phyloP scores from a whole-genome alignment of 2,113 vertebrate species.

The Myrmophylax atrothorax region DNA sequence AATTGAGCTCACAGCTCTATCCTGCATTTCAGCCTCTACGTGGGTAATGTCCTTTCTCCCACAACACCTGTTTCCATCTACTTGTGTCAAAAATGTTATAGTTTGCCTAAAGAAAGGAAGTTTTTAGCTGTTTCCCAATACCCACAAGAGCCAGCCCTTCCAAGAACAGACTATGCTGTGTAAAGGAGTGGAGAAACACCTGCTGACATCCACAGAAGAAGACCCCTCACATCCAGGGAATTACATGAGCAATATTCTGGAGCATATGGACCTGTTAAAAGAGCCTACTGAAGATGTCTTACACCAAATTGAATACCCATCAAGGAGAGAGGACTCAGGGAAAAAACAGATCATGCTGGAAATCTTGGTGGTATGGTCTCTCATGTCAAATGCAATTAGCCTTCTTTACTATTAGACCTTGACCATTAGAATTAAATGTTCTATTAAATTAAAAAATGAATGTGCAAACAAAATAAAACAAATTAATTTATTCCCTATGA shows the following conservation, averaged over 20 bases:
- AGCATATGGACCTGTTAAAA: not conserved
- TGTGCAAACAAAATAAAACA: not conserved
- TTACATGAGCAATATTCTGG: not conserved
- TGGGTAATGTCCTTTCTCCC: not conserved
- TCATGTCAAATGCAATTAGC: not conserved
- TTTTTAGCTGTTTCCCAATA: not conserved
- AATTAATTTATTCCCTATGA: not conserved
- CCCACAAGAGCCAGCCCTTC: not conserved
- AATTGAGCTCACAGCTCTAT: not conserved
- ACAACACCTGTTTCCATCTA: not conserved
- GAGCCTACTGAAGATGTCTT: not conserved
- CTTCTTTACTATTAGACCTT: not conserved
- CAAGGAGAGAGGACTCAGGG: not conserved
- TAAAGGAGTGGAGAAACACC: not conserved
- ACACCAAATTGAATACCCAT: not conserved
- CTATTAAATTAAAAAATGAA: not conserved
- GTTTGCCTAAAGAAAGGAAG: not conserved
- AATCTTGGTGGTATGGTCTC: not conserved
- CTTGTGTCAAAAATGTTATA: not conserved
- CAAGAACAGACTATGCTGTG: not conserved
- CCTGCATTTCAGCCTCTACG: not conserved
- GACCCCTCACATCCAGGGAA: rapidly evolving
- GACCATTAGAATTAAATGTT: not conserved
- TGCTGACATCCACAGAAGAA: not conserved
- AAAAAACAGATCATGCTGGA: not conserved